Evolutionary conservation across 2,797 vertebrate genomes (phyloP).

Genomic region (Ceyx erithaca): DNA sequence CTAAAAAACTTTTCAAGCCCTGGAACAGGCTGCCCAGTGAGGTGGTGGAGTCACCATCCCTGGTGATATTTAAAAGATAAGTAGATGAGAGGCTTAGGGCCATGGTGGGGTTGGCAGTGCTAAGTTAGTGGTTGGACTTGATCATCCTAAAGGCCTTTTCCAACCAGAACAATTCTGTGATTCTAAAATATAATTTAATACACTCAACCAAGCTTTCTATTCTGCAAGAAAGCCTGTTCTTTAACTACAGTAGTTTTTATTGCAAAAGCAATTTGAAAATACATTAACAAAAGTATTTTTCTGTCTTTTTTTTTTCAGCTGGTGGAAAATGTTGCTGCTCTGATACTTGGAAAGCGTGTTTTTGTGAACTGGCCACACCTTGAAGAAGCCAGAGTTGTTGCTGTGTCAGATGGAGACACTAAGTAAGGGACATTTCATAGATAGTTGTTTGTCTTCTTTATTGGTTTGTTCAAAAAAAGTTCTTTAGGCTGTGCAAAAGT

Average conservation of each 20-base stretch:
- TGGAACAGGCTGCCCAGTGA: too few species aligned
- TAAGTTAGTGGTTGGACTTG: too few species aligned
- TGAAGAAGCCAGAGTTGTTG: conserved; percentile 93
- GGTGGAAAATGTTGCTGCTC: conserved; percentile 84
- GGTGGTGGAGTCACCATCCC: too few species aligned
- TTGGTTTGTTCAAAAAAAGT: not conserved
- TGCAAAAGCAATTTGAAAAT: not conserved
- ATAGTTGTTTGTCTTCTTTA: not conserved
- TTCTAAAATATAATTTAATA: not conserved
- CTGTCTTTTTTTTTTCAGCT: conserved; percentile 71
- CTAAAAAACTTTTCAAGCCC: too few species aligned
- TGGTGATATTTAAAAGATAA: too few species aligned
- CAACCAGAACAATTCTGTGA: too few species aligned
- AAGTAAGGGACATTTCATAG: conserved; percentile 81
- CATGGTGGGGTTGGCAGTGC: too few species aligned
- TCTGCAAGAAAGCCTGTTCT: not conserved
- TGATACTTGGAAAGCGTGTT: conserved; percentile 86
- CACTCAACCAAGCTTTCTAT: not conserved
- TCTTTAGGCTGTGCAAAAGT: not conserved
- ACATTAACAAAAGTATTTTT: not conserved
- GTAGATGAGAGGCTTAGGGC: too few species aligned
- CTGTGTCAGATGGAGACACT: conserved; percentile 91
- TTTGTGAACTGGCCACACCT: conserved; percentile 98
- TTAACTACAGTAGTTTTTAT: not conserved
- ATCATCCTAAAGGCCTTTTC: too few species aligned